Base-by-base conservation (phyloP, 2,888 invertebrate genomes). In the Cephus spinipes region DNA sequence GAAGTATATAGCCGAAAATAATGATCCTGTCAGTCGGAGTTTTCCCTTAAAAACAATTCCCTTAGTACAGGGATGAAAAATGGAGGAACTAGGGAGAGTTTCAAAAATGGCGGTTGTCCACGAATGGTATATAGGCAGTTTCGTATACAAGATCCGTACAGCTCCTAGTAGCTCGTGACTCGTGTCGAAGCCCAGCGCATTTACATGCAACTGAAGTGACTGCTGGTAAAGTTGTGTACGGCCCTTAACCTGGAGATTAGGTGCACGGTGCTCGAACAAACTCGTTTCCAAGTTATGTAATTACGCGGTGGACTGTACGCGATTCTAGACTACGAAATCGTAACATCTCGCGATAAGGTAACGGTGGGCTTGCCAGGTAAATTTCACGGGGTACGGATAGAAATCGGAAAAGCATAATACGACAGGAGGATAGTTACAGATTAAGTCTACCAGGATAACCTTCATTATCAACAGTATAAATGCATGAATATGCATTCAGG, bases 251-350 rank as follows among this genome's bases (percentile, higher is more conserved):
- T 9, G 9, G 40, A 55, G 40, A 55, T 55, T 55, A 55, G 40
- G 40, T 55, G 23, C 40, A 55, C 40, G 23, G 9, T 69, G 68
- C 73, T 75, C 71, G 69, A 76, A 75, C 23, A 78, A 76, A 76
- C 81, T 85, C 80, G 80, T 85, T 84, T 81, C 79, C 81, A 86
- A 86, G 81, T 86, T 85, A 79, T 78, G 82, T 82, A 85, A 86
- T 85, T 83, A 83, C 80, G 76, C 76, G 80, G 79, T 83, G 77
- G 81, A 84, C 40, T 55, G 15, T 55, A 55, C 23, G 9, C 40
- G 79, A 68, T 80, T 77, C 55, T 73, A 73, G 71, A 55, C 23
- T 55, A 55, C 23, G 40, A 23, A 23, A 55, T 55, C 40, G 40
- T 55, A 55, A 23, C 40, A 9, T 15, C 40, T 55, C 9, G 40